Conservation (phyloP, 2,113 vertebrate genomes). For the Hypanus sabinus region DNA sequence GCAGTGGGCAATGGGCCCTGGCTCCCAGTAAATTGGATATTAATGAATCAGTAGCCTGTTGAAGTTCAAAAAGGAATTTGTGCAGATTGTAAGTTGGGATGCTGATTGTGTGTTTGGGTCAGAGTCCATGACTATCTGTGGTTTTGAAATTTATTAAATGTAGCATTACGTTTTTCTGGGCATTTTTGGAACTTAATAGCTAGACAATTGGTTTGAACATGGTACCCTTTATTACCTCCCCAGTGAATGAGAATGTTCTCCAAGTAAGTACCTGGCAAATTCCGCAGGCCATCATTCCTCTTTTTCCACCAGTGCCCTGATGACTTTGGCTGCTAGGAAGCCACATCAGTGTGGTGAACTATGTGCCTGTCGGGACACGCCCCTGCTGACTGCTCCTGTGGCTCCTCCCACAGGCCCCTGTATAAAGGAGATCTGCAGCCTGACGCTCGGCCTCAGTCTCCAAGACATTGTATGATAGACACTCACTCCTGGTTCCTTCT, state of each 20-base stretch:
- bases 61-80: background rate
- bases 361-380: no score
- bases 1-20: background rate
- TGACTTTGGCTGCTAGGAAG: background rate
- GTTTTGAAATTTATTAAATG: background rate
- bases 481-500: no score
- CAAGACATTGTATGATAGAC: no score
- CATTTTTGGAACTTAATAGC: background rate
- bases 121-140: background rate
- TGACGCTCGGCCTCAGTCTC: no score
- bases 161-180: background rate
- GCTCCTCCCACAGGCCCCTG: no score
- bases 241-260: background rate
- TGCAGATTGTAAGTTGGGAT: background rate
- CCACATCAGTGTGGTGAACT: no score
- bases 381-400: no score
- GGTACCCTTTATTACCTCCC: background rate
- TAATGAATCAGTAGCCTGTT: background rate
- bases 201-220: background rate
- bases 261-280: background rate
- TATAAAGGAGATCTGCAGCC: no score
- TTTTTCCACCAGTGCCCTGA: background rate
- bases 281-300: background rate
- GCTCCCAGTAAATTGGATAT: background rate
- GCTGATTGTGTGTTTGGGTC: background rate